Evolutionary conservation across 2,113 vertebrate genomes (phyloP).

Genomic region (Urocynchramus pylzowi): DNA sequence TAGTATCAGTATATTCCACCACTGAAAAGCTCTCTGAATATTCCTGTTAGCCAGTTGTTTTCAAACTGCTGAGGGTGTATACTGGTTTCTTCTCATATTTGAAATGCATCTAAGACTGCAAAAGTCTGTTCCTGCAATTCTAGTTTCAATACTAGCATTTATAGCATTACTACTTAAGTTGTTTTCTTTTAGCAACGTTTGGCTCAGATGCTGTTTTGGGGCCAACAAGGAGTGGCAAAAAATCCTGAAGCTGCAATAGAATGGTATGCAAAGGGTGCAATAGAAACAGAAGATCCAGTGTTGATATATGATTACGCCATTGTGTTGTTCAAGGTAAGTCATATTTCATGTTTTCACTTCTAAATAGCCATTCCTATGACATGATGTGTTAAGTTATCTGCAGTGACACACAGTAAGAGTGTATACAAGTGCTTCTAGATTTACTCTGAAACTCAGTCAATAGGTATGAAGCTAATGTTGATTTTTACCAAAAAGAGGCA

Average conservation of each 20-base stretch:
- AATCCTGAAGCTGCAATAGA: constrained; percentile 78
- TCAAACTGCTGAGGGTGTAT: not conserved
- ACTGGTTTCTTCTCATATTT: not conserved
- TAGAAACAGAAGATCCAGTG: constrained; percentile 82
- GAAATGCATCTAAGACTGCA: not conserved
- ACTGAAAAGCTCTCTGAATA: not conserved
- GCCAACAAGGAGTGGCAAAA: constrained; percentile 84
- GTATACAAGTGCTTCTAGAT: not conserved
- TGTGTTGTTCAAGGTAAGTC: constrained; percentile 85
- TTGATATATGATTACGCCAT: constrained; percentile 89
- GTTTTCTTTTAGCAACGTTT: constrained; percentile 78
- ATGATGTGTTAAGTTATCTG: not conserved
- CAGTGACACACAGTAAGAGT: not conserved
- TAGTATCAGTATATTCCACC: not conserved
- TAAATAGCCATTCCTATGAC: not conserved
- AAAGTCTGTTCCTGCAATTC: not conserved
- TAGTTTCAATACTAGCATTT: not conserved
- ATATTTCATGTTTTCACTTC: not conserved
- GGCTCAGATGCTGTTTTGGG: constrained; percentile 88
- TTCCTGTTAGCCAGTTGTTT: not conserved
- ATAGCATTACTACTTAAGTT: not conserved
- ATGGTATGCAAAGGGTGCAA: constrained; percentile 86
- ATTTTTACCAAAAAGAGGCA: not conserved
- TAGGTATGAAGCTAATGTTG: not conserved
- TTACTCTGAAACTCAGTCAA: not conserved